Base-by-base conservation (phyloP, 2,797 vertebrate species). In the Adelosebastes latens region DNA sequence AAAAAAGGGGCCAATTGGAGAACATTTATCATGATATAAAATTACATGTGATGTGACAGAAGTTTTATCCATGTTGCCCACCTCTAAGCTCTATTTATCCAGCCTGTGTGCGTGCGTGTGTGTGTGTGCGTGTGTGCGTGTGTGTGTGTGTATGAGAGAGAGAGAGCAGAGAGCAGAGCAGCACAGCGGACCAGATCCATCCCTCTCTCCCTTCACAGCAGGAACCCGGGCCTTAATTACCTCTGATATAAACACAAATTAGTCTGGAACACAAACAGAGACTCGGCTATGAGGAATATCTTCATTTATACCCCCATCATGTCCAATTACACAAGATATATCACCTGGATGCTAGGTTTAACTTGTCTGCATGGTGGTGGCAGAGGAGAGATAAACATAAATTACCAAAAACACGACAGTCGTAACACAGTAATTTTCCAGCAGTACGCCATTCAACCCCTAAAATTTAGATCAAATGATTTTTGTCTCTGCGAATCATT, bases 241-340 rank as follows among this genome's bases (percentile, higher is more conserved):
- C 84, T 83, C 78, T 86, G 85, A 90, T 84, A 89, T 81, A 83
- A 91, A 89, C 84, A 88, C 87, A 87, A 89, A 93, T 91, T 90
- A 91, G 89, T 86, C 84, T 88, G 83, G 82, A 92, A 84, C 75
- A 82, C 84, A 87, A 88, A 88, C 76, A 89, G 64, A 88, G 81
- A 85, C 78, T 83, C 25, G 4, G 78, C 80, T 81, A 75, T 87
- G 89, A 92, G 80, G 87, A 88, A 93, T 91, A 88, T 90, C 86
- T 88, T 82, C 67, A 90, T 91, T 91, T 90, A 85, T 70, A 72
- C 68, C 72, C 80, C 82, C 72, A 92, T 91, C 86, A 92, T 88
- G 88, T 93, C 88, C 88, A 93, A 90, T 93, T 91, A 89, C 46
- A 71, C 59, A 36, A 87, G 72, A 91, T 85, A 73, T 81, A 91